Evolutionary conservation across 2,113 vertebrate genomes (phyloP), one percentile per base, ranked within the genome.

Genomic region (Lethenteron reissneri): DNA sequence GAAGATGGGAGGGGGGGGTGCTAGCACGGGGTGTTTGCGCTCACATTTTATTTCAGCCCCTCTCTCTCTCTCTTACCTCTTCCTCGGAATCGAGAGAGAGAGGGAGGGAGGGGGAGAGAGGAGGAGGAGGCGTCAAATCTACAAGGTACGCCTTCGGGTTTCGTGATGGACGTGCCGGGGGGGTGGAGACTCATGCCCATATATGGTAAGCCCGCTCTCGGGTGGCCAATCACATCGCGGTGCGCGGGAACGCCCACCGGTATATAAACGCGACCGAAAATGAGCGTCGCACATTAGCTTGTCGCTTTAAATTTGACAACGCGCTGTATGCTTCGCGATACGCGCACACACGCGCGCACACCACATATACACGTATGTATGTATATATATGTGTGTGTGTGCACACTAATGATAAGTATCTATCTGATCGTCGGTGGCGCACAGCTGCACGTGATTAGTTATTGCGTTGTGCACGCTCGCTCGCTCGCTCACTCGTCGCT

Each of bases 121-220:
- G 64, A 68, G 64, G 64, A 68, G 64, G 64, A 68, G 64, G 64
- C 14, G 60, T 14, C 14, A 19, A 64, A 68, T 68, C 64, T 10
- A 68, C 8, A 68, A 68, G 64, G 64, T 17, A 25, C n/a, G 17
- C 60, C 17, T 14, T 19, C 14, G 17, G 60, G 1, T 14, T 19
- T 64, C 17, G 5, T 15, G 60, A 64, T 14, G 60, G 14, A 19
- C 14, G 14, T n/a, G 64, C 2, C 8, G 64, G 11, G 64, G 64
- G 64, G 64, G 10, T 9, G 8, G 10, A 68, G 25, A 68, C 64
- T 2, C 10, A 2, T 25, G 10, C 10, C 64, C 10, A n/a, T 10
- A 68, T n/a, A 17, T 68, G 64, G 64, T 17, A 9, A n/a, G 64
- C 25, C 64, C n/a, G 11, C n/a, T 68, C 25, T 68, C 11, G 9